Evolutionary conservation across 2,888 invertebrate genomes (phyloP), one percentile per base, ranked within the genome.

Genomic region (Drosophila multiciliata): DNA sequence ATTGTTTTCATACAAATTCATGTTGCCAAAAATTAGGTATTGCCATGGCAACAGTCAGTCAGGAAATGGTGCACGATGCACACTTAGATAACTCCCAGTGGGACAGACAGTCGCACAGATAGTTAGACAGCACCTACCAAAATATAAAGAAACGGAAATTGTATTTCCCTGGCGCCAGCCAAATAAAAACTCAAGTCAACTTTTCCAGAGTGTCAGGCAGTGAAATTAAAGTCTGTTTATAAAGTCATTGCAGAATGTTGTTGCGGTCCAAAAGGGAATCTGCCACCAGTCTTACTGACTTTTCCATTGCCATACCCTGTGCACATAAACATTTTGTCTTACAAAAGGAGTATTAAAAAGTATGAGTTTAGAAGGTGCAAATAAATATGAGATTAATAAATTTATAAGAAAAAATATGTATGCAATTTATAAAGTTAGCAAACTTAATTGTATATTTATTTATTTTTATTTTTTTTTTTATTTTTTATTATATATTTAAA

Each of bases 201-300:
- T 62, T 60, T 63, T 9, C 11, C 45, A 3, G 45, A 32, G 45
- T 52, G 68, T 40, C 54, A 42, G 65, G 50, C 60, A 77, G 74
- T 59, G 73, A 83, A 80, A 87, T 90, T 80, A 83, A 89, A 91
- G 87, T 84, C 80, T 89, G 89, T 87, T 87, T 87, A 90, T 90
- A 82, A 87, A 87, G 87, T 75, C 84, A 87, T 90, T 89, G 80
- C 78, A 58, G 75, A 70, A 65, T 68, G 74, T 76, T 58, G 73
- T 57, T 79, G 86, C 67, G 85, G 66, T 75, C 50, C 58, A 55
- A 55, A 53, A 55, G 55, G 65, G 59, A 82, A 66, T 83, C 75
- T 63, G 64, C 42, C 50, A 63, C 55, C 64, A 73, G 59, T 76
- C 63, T 50, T 61, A 33, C 49, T 40, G 38, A 29, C 36, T 23